phyloP scores from a whole-genome alignment of 2,113 vertebrate species.

The Oncorhynchus tshawytscha region DNA sequence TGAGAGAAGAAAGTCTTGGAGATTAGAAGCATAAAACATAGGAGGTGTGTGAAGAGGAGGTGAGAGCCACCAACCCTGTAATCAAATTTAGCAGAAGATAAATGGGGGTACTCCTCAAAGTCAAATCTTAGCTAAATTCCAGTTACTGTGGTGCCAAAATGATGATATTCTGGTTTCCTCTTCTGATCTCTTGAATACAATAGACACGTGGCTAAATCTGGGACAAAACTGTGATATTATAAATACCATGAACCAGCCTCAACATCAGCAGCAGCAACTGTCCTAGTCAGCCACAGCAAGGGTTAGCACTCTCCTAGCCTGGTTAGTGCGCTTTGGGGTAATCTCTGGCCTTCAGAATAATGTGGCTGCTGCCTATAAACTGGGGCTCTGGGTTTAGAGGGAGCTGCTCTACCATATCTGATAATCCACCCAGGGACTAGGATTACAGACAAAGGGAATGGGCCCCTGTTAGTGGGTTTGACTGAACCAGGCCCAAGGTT shows the following conservation, averaged over 20 bases:
- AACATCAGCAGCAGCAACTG: too few relatives aligned
- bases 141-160: too few relatives aligned
- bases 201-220: too few relatives aligned
- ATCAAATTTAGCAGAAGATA: too few relatives aligned
- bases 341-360: slow-evolving; percentile 42
- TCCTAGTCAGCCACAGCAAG: not conserved
- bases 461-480: slow-evolving; percentile 15
- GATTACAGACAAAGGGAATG: slow-evolving; percentile 51
- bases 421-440: slow-evolving; percentile 55
- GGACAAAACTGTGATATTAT: too few relatives aligned
- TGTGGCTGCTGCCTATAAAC: slow-evolving; percentile 16
- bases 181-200: too few relatives aligned
- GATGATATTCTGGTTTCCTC: too few relatives aligned
- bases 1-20: not conserved
- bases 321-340: slow-evolving; percentile 27
- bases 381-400: too few relatives aligned
- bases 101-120: too few relatives aligned
- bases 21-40: not conserved
- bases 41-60: not conserved
- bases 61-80: too few relatives aligned
- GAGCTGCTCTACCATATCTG: slow-evolving; percentile 1
- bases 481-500: slow-evolving; percentile 19
- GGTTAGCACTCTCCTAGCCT: not conserved
- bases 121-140: too few relatives aligned
- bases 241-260: too few relatives aligned